phyloP scores from a whole-genome alignment of 2,113 vertebrate species.

The Naja naja region DNA sequence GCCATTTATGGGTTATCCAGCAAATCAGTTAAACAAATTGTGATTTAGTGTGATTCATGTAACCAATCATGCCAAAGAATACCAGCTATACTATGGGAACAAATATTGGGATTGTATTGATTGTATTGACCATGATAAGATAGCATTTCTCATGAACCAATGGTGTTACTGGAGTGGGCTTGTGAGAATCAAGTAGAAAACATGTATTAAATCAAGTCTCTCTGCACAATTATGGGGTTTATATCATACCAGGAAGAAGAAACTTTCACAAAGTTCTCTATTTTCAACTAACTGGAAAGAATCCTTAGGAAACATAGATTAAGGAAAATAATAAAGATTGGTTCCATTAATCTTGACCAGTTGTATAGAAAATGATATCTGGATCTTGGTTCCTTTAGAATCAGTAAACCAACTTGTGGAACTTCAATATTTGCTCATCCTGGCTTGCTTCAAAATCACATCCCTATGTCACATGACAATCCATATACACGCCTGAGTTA shows the following conservation, averaged over 20 bases:
- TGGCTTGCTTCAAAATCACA: background rate
- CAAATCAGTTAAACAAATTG: too few species aligned
- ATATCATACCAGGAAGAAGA: background rate
- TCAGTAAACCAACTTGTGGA: background rate
- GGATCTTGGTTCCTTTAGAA: background rate
- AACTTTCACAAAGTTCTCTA: background rate
- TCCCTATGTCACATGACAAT: background rate
- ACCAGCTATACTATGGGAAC: background rate
- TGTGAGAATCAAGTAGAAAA: background rate
- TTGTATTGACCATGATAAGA: background rate
- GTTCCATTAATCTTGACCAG: background rate
- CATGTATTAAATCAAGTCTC: background rate
- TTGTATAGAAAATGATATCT: background rate
- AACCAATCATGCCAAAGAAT: background rate
- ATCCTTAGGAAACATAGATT: background rate
- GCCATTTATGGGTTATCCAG: too few species aligned
- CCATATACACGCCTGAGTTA: too few species aligned
- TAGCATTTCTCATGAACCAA: background rate
- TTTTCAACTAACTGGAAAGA: background rate
- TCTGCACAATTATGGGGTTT: background rate
- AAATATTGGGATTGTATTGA: background rate
- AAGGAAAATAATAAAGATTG: too few species aligned
- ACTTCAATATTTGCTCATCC: background rate
- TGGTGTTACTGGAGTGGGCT: background rate
- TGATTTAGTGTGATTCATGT: background rate